A percentile compares a stretch with the other conserved stretches of the same genome.
phyloP scores from a whole-genome alignment of 2,888 invertebrate species.

The Crepidodera aurea region DNA sequence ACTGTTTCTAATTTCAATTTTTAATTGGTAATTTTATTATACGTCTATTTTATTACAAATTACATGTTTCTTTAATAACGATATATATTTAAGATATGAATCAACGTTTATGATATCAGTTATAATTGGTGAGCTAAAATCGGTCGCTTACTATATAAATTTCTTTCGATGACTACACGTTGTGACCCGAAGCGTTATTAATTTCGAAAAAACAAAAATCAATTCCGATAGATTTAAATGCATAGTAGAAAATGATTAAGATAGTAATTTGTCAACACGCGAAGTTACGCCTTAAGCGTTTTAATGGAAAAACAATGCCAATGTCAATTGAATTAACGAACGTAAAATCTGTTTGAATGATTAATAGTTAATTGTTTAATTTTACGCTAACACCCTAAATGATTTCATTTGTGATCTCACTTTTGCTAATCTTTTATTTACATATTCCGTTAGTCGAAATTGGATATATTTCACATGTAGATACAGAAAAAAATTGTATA shows the following conservation, averaged over 20 bases:
- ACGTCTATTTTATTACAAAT: background rate
- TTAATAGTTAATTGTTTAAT: slow-evolving; percentile 7
- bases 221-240: background rate
- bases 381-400: slow-evolving; percentile 7
- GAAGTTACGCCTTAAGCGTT: background rate
- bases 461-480: too few relatives aligned
- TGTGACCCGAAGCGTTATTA: background rate
- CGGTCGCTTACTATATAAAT: background rate
- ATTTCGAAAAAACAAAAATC: slow-evolving; percentile 2
- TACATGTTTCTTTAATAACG: background rate
- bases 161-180: background rate
- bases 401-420: slow-evolving; percentile 3
- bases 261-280: background rate
- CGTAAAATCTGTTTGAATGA: background rate
- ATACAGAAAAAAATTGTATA: too few relatives aligned
- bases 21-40: too few relatives aligned
- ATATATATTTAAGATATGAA: background rate
- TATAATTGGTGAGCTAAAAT: background rate
- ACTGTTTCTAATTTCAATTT: too few relatives aligned
- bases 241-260: background rate
- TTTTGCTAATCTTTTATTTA: background rate
- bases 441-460: background rate
- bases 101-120: background rate
- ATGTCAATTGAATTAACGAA: background rate
- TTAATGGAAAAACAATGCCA: slow-evolving; percentile 1